Base-by-base conservation (phyloP, 2,888 invertebrate species). In the Agrochola litura region DNA sequence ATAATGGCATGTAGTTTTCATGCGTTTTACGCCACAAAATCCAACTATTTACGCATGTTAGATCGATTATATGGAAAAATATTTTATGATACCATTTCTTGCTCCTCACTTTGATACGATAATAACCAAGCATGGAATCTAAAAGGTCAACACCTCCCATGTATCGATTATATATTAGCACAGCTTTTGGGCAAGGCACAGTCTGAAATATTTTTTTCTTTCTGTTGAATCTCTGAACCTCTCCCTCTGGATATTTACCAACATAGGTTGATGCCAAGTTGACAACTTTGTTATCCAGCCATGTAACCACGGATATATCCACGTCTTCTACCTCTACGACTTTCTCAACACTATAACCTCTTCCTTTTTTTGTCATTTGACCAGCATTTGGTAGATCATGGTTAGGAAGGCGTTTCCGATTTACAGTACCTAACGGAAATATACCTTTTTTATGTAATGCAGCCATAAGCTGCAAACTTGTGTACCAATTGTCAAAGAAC, bases 21-120 rank as follows among this genome's bases (percentile, higher is more conserved):
- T 87, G 70, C 86, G 67, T 61, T 63, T 52, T 72, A 49, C 88
- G 61, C 85, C 88, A 88, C 56, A 88, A 68, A 63, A 88, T 60
- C 89, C 88, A 89, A 66, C 81, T 81, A 67, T 89, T 90, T 22
- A 90, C 87, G 46, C 64, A 71, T 37, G 64, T 63, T 30, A 89
- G 46, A 73, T 90, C 87, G 60, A 90, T 58, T 56, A 90, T 69
- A 77, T 90, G 89, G 71, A 86, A 90, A 74, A 90, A 90, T 25
- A 90, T 68, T 25, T 87, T 80, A 46, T 86, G 74, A 61, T 90
- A 91, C 88, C 88, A 90, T 76, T 90, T 89, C 52, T 85, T 87
- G 64, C 79, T 85, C 43, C 85, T 69, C 22, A 89, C 85, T 77
- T 88, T 80, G 6, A 91, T 89, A 73, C 88, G 82, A 73, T 90